These are phyloP conservation scores for Bucco capensis DNA, from an alignment of 2,113 vertebrate genomes.

Conservation along the genomic window DNA sequence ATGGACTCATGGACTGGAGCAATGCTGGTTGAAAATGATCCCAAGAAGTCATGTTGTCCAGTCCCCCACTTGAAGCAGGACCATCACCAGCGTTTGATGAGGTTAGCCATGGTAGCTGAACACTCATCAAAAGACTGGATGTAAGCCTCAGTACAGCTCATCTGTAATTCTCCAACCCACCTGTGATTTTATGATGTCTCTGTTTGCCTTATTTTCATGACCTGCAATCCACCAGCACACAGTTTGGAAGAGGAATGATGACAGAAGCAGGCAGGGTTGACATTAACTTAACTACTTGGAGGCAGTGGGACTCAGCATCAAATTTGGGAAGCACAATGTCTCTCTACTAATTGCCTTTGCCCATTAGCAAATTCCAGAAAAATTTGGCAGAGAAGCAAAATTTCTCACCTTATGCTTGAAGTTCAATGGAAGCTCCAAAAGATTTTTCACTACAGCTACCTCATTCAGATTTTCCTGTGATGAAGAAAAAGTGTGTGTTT, in stretches of 20 bases:
- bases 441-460: not conserved
- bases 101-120: fast-evolving
- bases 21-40: not conserved
- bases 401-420: not conserved
- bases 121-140: not conserved
- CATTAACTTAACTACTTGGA: not conserved
- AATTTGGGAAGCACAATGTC: not conserved
- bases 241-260: not conserved
- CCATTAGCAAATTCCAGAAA: not conserved
- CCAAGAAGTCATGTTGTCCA: not conserved
- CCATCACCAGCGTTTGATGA: not conserved
- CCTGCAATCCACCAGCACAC: fast-evolving
- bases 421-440: not conserved
- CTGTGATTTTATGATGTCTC: not conserved
- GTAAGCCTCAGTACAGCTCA: not conserved
- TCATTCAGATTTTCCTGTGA: not conserved
- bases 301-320: not conserved
- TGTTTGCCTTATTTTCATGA: not conserved
- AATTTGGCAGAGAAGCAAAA: not conserved
- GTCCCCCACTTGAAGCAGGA: not conserved
- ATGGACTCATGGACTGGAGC: not conserved
- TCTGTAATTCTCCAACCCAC: not conserved
- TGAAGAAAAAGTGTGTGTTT: not conserved
- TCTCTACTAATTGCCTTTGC: not conserved
- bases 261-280: not conserved